These are phyloP conservation scores for Pachliopta kotzebuea DNA, from an alignment of 2,888 invertebrate species.

Conservation along the genomic window DNA sequence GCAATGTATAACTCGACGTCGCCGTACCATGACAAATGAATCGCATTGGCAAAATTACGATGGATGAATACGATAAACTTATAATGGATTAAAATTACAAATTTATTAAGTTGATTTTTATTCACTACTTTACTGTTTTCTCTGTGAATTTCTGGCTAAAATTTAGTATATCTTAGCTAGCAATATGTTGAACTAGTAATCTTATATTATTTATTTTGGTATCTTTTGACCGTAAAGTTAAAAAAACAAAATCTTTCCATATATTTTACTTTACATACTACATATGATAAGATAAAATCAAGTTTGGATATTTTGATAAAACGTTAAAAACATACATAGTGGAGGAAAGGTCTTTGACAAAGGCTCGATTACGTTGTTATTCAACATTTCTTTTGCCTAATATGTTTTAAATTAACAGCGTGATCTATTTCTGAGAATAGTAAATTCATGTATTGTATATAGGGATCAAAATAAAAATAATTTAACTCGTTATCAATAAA, in stretches of 20 bases:
- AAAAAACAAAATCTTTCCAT: neutral
- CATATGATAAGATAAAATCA: slow-evolving; percentile 21
- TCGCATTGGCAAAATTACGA: slow-evolving; percentile 51
- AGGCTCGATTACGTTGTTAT: slow-evolving; percentile 1
- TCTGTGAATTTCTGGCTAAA: neutral
- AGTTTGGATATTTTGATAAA: slow-evolving; percentile 13
- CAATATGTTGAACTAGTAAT: neutral
- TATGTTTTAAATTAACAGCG: slow-evolving; percentile 3
- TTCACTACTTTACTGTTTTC: neutral
- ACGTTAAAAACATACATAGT: slow-evolving; percentile 11
- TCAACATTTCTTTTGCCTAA: slow-evolving; percentile 15
- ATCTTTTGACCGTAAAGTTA: neutral
- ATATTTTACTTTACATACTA: slow-evolving; percentile 6
- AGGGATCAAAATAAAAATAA: too few species aligned
- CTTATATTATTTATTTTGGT: neutral
- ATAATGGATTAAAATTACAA: neutral
- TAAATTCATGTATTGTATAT: too few species aligned
- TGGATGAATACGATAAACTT: neutral
- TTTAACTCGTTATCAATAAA: too few species aligned
- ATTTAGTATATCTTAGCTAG: neutral
- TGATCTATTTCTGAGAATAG: slow-evolving; percentile 14
- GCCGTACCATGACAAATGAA: slow-evolving; percentile 39
- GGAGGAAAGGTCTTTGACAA: neutral
- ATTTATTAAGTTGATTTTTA: neutral
- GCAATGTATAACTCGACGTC: slow-evolving; percentile 50